These are phyloP conservation scores for Diploptera punctata DNA, from an alignment of 2,888 invertebrate species.

Conservation along the genomic window DNA sequence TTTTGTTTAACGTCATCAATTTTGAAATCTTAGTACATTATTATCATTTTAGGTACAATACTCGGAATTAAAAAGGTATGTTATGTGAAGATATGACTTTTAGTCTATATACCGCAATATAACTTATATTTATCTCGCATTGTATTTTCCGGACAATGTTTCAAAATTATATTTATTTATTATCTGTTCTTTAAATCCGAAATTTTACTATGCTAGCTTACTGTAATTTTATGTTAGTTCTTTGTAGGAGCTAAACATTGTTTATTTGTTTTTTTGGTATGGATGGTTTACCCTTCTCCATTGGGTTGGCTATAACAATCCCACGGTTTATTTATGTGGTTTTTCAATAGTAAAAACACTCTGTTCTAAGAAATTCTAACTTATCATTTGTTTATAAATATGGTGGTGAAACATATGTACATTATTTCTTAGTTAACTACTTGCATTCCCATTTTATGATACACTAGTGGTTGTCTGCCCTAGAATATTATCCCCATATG, in stretches of 20 bases:
- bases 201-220: no score
- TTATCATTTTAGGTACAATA: no score
- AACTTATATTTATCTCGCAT: no score
- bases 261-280: constrained; percentile 1
- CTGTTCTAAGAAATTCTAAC: constrained; percentile 16
- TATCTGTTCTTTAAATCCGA: no score
- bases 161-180: no score
- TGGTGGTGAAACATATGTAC: neutral
- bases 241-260: neutral
- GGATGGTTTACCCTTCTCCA: neutral
- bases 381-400: constrained; percentile 23
- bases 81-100: no score
- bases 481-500: no score
- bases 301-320: neutral
- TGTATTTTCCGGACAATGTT: no score
- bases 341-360: constrained; percentile 31
- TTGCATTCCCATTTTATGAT: neutral
- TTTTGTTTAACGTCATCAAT: no score
- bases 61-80: no score
- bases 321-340: constrained; percentile 18
- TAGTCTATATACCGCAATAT: no score
- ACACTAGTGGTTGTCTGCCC: neutral
- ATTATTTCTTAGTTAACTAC: constrained; percentile 17
- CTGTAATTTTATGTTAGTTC: neutral
- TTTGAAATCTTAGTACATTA: no score